phyloP scores from a whole-genome alignment of 2,113 vertebrate species.

The Tenebrosternarchus preto region DNA sequence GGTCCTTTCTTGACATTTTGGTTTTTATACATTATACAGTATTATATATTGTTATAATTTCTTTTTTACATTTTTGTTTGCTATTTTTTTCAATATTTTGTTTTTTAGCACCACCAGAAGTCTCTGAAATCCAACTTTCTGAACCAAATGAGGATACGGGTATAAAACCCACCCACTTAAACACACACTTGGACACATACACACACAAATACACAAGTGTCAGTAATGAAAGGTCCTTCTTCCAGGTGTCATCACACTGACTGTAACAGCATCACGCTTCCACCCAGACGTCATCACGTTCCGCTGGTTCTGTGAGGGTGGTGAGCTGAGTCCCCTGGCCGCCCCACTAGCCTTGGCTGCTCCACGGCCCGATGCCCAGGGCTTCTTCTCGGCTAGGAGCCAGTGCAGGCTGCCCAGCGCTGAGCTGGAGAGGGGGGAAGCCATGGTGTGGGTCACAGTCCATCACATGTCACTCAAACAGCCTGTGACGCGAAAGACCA shows the following conservation, averaged over 20 bases:
- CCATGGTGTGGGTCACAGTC: slow-evolving; percentile 77
- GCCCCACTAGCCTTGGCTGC: slow-evolving; percentile 67
- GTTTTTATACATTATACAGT: background rate
- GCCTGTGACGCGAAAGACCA: slow-evolving; percentile 70
- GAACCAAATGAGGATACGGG: slow-evolving; percentile 68
- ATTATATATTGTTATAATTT: background rate
- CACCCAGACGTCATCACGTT: slow-evolving; percentile 78
- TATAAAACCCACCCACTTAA: slow-evolving; percentile 34
- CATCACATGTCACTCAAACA: slow-evolving; percentile 76
- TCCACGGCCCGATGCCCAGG: slow-evolving; percentile 70
- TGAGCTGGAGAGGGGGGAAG: slow-evolving; percentile 70
- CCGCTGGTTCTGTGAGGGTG: slow-evolving; percentile 79
- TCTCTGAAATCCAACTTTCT: slow-evolving; percentile 74
- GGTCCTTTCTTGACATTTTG: background rate
- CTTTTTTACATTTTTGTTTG: no score
- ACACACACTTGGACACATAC: background rate
- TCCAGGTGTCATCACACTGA: slow-evolving; percentile 71
- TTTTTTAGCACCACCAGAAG: slow-evolving; percentile 69
- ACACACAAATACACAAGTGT: no score
- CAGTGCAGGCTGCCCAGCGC: slow-evolving; percentile 71
- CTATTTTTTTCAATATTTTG: background rate
- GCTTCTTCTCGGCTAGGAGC: slow-evolving; percentile 75
- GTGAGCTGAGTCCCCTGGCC: slow-evolving; percentile 74
- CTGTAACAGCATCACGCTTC: slow-evolving; percentile 67
- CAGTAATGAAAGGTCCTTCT: slow-evolving; percentile 6